Evolutionary conservation across 1,140 invertebrate genomes (phyloP).

Genomic region (Drosophila teissieri): DNA sequence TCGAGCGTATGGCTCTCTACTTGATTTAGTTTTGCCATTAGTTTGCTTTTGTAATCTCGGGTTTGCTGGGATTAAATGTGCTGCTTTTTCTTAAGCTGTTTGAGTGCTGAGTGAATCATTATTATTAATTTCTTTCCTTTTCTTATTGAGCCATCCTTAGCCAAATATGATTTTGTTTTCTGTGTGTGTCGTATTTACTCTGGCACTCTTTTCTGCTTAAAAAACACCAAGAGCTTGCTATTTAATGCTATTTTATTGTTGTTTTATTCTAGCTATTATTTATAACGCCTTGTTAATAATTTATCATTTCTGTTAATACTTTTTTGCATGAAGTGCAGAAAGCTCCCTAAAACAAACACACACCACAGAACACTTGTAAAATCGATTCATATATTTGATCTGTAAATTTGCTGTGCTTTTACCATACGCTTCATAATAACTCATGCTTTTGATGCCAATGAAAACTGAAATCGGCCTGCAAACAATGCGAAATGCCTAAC

Average conservation of each 20-base stretch:
- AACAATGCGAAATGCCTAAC: constrained; percentile 40
- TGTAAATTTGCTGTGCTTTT: constrained; percentile 42
- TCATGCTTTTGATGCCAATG: constrained; percentile 40
- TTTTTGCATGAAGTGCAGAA: constrained; percentile 23
- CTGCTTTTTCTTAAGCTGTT: background rate
- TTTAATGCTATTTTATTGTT: too few relatives aligned
- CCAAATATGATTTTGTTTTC: background rate
- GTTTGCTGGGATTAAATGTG: constrained; percentile 19
- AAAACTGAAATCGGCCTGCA: constrained; percentile 40
- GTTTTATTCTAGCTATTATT: constrained; percentile 20
- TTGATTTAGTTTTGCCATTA: constrained; percentile 41
- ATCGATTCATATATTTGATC: constrained; percentile 16
- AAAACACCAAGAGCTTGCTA: too few relatives aligned
- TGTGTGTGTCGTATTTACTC: too few relatives aligned
- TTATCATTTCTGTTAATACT: too few relatives aligned
- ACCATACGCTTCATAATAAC: constrained; percentile 32
- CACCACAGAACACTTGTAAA: constrained; percentile 14
- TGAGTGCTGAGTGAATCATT: background rate
- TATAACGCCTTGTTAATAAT: background rate
- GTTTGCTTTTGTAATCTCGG: constrained; percentile 18
- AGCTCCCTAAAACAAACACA: constrained; percentile 59
- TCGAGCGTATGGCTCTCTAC: constrained; percentile 43
- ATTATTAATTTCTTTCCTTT: constrained; percentile 9
- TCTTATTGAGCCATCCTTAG: background rate
- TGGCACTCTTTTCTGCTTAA: too few relatives aligned